Evolutionary conservation across 64 coral and sea anemone genomes (phyloP).

Genomic region (Catalaphyllia jardinei): DNA sequence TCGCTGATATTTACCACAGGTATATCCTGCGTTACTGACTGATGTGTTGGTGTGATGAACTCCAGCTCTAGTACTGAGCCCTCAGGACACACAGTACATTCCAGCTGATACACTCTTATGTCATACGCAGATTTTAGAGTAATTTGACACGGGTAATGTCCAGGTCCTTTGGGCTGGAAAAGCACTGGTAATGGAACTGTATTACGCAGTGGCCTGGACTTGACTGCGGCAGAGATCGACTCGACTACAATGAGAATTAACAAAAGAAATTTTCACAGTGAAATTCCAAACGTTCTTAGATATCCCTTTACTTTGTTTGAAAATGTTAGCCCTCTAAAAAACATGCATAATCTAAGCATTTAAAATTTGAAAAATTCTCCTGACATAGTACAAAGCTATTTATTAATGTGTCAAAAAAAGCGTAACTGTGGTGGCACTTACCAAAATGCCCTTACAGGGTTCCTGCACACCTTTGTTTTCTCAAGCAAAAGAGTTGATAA

Average conservation of each 20-base stretch:
- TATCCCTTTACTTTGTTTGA: too few species aligned
- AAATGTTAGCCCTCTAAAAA: too few species aligned
- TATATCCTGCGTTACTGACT: constrained; percentile 94
- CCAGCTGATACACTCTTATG: constrained; percentile 92
- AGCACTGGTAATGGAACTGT: constrained; percentile 69
- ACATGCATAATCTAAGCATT: too few species aligned
- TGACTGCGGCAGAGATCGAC: not conserved
- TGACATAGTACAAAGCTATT: too few species aligned
- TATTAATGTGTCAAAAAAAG: too few species aligned
- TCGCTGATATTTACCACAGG: constrained; percentile 73
- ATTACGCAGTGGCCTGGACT: constrained; percentile 42
- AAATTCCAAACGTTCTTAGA: not conserved
- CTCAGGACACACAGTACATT: constrained; percentile 91
- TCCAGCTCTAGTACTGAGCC: constrained; percentile 83
- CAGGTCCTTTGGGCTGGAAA: constrained; percentile 80
- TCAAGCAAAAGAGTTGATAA: too few species aligned
- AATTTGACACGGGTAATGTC: constrained; percentile 93
- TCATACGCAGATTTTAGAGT: constrained; percentile 88
- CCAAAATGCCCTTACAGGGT: too few species aligned
- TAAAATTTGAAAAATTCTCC: too few species aligned
- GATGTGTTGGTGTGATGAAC: constrained; percentile 86
- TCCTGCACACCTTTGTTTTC: too few species aligned
- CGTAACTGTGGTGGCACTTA: too few species aligned
- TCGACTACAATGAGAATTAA: constrained; percentile 3
- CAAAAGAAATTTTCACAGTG: not conserved